Percentiles rank a stretch among this genome's conserved stretches.
These are phyloP conservation scores for Rhinoraja longicauda DNA, from an alignment of 2,797 vertebrate genomes.

Conservation along the genomic window DNA sequence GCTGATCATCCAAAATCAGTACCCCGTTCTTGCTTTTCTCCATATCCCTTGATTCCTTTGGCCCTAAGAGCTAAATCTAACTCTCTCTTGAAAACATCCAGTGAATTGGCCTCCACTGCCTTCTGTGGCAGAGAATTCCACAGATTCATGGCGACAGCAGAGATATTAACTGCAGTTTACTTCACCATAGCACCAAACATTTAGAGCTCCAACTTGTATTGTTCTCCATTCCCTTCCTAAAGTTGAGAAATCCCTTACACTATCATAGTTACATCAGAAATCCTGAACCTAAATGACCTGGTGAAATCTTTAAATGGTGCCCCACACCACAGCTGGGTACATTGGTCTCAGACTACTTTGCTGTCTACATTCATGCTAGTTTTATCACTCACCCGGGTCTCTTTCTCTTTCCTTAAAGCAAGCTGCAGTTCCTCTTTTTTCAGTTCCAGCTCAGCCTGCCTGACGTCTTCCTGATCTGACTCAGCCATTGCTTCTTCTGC, in stretches of 20 bases:
- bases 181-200: too few relatives aligned
- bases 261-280: neutral
- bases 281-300: neutral
- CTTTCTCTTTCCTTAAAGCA: conserved; percentile 69
- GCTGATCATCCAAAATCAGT: too few relatives aligned
- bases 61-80: too few relatives aligned
- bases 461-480: conserved; percentile 43
- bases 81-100: too few relatives aligned
- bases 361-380: too few relatives aligned
- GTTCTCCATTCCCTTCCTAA: neutral
- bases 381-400: conserved; percentile 63
- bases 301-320: neutral
- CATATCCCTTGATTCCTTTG: too few relatives aligned
- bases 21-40: too few relatives aligned
- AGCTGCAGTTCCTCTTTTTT: conserved; percentile 73
- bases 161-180: neutral
- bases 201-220: neutral
- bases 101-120: too few relatives aligned
- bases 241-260: neutral
- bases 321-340: neutral
- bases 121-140: too few relatives aligned
- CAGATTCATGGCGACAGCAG: too few relatives aligned
- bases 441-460: conserved; percentile 61
- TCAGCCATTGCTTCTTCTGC: conserved; percentile 20
- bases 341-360: neutral